These are phyloP conservation scores for Melipona quadrifasciata DNA, from an alignment of 1,140 invertebrate species.

Conservation along the genomic window DNA sequence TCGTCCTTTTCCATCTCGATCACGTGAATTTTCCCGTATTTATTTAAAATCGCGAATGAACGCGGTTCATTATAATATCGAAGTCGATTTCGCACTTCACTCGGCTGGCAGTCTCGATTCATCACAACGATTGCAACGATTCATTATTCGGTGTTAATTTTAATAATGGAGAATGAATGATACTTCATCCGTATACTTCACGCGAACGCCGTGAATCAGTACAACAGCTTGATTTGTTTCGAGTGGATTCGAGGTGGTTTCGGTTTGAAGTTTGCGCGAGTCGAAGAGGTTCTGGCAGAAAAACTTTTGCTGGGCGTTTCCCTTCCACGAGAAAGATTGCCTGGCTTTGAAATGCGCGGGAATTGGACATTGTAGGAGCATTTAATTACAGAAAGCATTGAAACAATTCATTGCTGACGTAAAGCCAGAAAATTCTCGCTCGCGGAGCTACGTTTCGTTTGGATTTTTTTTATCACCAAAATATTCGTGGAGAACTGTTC, in stretches of 20 bases:
- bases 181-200: background rate
- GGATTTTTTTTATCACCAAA: too few relatives aligned
- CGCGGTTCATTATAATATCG: background rate
- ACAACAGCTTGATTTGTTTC: background rate
- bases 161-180: background rate
- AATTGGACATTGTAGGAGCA: background rate
- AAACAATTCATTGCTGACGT: too few relatives aligned
- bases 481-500: too few relatives aligned
- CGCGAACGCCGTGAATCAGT: conserved; percentile 9
- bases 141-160: conserved; percentile 9
- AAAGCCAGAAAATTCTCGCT: too few relatives aligned
- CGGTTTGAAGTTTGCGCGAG: background rate
- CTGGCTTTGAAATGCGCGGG: too few relatives aligned
- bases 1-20: too few relatives aligned
- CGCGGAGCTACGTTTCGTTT: too few relatives aligned
- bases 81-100: background rate
- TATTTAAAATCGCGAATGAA: too few relatives aligned
- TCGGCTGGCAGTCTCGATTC: background rate
- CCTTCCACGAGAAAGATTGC: background rate
- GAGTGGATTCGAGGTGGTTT: too few relatives aligned
- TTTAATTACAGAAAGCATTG: too few relatives aligned
- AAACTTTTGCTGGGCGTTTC: background rate
- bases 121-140: background rate
- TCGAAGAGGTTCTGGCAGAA: background rate
- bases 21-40: too few relatives aligned